A percentile compares a stretch with the other conserved stretches of the same genome.
Evolutionary conservation across 2,797 vertebrate genomes (phyloP).

Genomic region (Meriones psammophilus): DNA sequence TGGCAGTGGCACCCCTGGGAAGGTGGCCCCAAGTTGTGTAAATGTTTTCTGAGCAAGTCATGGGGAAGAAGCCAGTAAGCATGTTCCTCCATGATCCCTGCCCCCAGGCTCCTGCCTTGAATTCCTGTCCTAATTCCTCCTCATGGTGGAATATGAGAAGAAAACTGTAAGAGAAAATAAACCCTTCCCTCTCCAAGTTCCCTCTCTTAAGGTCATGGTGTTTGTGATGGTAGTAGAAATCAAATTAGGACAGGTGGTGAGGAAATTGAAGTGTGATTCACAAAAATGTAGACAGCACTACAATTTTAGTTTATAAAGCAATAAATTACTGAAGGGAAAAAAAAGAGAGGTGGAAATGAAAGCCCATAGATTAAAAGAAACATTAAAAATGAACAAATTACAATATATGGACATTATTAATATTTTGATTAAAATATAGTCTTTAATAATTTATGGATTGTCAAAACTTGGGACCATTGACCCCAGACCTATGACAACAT

Average conservation of each 20-base stretch:
- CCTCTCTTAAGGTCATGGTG: neutral
- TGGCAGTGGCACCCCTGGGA: neutral
- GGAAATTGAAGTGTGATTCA: neutral
- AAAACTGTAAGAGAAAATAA: too few relatives aligned
- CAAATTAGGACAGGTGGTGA: neutral
- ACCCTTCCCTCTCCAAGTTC: neutral
- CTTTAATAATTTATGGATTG: neutral
- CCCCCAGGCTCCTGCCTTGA: neutral
- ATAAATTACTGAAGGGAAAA: neutral
- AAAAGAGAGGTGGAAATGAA: neutral
- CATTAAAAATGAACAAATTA: neutral
- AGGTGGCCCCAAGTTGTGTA: neutral
- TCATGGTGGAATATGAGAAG: neutral
- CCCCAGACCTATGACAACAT: neutral
- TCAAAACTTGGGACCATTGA: neutral
- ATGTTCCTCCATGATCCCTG: neutral
- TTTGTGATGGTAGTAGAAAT: neutral
- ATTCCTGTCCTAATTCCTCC: neutral
- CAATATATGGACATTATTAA: neutral
- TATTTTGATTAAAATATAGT: neutral
- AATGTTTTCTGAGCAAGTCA: neutral
- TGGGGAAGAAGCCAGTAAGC: neutral
- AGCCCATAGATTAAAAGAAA: neutral
- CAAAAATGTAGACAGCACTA: neutral
- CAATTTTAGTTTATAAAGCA: slow-evolving; percentile 22